phyloP scores from a whole-genome alignment of 1,140 invertebrate species.

The Drosophila pachea region DNA sequence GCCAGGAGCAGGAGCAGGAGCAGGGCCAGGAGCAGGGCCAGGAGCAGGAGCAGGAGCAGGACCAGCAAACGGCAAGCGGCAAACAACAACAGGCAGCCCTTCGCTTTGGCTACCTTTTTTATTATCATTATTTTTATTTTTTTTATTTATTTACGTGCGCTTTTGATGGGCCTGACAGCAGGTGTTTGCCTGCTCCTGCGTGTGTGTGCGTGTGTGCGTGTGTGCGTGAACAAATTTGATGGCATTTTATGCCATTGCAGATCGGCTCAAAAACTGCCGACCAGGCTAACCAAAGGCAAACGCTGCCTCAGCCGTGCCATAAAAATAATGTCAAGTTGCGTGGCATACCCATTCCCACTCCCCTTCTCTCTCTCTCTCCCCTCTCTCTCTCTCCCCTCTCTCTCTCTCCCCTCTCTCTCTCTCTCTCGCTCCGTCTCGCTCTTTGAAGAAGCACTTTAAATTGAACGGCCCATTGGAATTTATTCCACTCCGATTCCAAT shows the following conservation, averaged over 20 bases:
- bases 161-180: constrained; percentile 66
- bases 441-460: not conserved
- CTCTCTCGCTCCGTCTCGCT: not conserved
- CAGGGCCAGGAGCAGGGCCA: too few species aligned
- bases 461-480: too few species aligned
- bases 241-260: constrained; percentile 63
- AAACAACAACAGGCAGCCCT: constrained; percentile 8
- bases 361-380: not conserved
- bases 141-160: constrained; percentile 67
- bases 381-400: not conserved
- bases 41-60: too few species aligned
- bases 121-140: constrained; percentile 48
- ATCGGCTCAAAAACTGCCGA: constrained; percentile 54
- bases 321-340: constrained; percentile 50
- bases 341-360: not conserved
- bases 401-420: not conserved
- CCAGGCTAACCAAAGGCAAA: constrained; percentile 1
- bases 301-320: constrained; percentile 37
- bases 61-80: constrained; percentile 19
- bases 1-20: too few species aligned
- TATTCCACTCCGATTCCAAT: too few species aligned
- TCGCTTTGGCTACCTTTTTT: constrained; percentile 51
- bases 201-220: constrained; percentile 25
- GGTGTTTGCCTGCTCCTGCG: constrained; percentile 45
- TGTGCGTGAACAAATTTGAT: constrained; percentile 59